Evolutionary conservation across 1,140 invertebrate genomes (phyloP), one percentile per base, ranked within the genome.

Genomic region (Drosophila virilis): DNA sequence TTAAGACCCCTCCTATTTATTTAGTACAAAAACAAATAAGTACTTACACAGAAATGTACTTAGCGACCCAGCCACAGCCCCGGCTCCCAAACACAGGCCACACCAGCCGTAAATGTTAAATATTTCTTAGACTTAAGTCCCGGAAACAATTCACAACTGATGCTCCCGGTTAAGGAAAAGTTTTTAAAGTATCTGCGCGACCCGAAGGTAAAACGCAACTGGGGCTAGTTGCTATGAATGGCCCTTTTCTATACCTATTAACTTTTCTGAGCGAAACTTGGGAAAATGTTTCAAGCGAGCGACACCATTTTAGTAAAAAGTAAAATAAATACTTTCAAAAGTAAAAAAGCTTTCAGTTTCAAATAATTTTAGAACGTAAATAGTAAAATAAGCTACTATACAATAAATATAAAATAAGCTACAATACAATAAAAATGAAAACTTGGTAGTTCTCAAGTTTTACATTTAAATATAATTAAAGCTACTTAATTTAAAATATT

Each of bases 71-170:
- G n/a, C 33, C 38, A 2, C 6, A 8, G 8, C 17, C 43, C 42
- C 8, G 9, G 9, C 15, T n/a, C n/a, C 48, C 15, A 7, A 40
- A 8, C 10, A 57, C 17, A 38, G 32, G 54, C 13, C 15, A 43
- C 50, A 54, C 32, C 75, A 70, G 71, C 42, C 74, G 75, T 38
- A 46, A 52, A 61, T 69, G 65, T 52, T 68, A 35, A 69, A 77
- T 52, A 66, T 65, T 74, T 74, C 71, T 61, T 69, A 74, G 43
- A 65, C 71, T 65, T 77, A 74, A 77, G 75, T 60, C 48, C 33
- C 57, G 42, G 57, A 54, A 68, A 74, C 59, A 60, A 65, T 57
- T 58, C 42, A 55, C 65, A 77, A 69, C 71, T 75, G 76, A 74
- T 70, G 66, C 64, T 59, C 9, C 1, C 12, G 22, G 52, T 46